These are phyloP conservation scores for Bombus fervidus DNA, from an alignment of 1,140 invertebrate genomes.

Conservation along the genomic window DNA sequence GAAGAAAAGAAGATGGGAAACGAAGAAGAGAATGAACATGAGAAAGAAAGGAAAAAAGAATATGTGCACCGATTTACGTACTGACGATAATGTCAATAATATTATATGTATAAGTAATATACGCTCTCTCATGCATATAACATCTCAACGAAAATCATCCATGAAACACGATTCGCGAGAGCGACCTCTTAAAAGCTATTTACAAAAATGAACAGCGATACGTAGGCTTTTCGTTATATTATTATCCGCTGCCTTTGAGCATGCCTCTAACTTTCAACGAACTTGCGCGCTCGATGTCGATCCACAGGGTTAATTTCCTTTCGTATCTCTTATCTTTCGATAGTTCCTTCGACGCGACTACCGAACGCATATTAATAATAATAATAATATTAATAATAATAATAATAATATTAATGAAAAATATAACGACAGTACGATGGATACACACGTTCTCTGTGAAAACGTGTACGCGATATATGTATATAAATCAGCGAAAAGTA, in stretches of 20 bases:
- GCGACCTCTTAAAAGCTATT: conserved; percentile 72
- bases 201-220: conserved; percentile 70
- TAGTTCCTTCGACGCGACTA: conserved; percentile 21
- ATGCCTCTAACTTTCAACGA: conserved; percentile 18
- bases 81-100: conserved; percentile 39
- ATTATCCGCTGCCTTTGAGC: conserved; percentile 43
- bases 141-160: conserved; percentile 25
- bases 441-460: neutral
- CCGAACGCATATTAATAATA: neutral
- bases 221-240: conserved; percentile 40
- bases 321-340: neutral
- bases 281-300: neutral
- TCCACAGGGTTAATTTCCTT: conserved; percentile 22
- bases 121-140: conserved; percentile 23
- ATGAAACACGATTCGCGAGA: conserved; percentile 53
- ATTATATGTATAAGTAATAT: conserved; percentile 20
- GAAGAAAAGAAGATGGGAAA: conserved; percentile 11
- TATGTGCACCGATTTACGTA: conserved; percentile 47
- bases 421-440: neutral
- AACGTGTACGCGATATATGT: neutral
- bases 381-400: neutral
- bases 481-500: conserved; percentile 18
- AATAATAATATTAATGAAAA: conserved; percentile 10
- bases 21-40: neutral
- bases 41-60: conserved; percentile 21